Evolutionary conservation across 37 sponge, comb jelly and placozoan genomes (phyloP), one percentile per base, ranked within the genome.

Genomic region (Halichondria panicea): DNA sequence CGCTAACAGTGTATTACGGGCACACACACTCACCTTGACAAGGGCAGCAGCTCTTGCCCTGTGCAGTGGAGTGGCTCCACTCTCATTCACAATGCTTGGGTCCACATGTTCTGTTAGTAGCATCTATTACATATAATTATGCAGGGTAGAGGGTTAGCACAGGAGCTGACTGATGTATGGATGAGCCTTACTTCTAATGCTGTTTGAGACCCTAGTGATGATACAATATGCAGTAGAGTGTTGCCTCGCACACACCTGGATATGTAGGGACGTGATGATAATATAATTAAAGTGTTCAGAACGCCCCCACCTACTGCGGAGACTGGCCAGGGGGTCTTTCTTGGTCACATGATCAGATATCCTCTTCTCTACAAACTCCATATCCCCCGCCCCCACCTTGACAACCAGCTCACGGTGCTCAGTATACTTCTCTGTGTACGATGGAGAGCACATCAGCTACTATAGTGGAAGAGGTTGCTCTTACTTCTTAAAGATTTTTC

Each of bases 141-240:
- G 6, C 34, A 13, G 4, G 39, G 32, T 15, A 53, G 32, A 18
- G 9, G 4, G 36, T 1, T 1, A 35, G 44, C 22, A 13, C n/a
- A n/a, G n/a, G n/a, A n/a, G n/a, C n/a, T n/a, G n/a, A n/a, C n/a
- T n/a, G n/a, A n/a, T n/a, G n/a, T n/a, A n/a, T n/a, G n/a, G n/a
- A n/a, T n/a, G n/a, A n/a, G 3, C 32, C 54, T 22, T 61, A 83
- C 84, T 84, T 87, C 61, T 12, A 83, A 55, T 44, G 68, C 84
- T 40, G 59, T 59, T 43, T 76, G 3, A 18, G 76, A 76, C 8
- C 88, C 92, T 21, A 83, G 42, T 50, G 54, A 42, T 28, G 77
- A 80, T 41, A 84, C 79, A 50, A 61, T 40, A 38, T 92, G 92
- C 18, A 92, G 28, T 30, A 92, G 73, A 5, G 88, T 92, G 43